Evolutionary conservation across 2,113 vertebrate genomes (phyloP).

Genomic region (Leptobrachium ailaonicum): DNA sequence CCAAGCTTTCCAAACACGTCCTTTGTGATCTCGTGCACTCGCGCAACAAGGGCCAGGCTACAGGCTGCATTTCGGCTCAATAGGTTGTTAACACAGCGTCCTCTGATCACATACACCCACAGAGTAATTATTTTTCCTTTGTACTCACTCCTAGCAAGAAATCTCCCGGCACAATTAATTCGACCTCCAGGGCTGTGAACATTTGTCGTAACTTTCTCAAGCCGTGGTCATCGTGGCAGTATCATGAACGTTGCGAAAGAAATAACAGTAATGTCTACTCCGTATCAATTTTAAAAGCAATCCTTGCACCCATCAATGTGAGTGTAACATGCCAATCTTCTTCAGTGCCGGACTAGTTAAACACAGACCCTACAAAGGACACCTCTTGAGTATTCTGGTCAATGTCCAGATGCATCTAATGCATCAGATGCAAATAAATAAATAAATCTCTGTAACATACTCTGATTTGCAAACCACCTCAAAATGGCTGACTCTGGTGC

Average conservation of each 20-base stretch:
- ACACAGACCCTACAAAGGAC: constrained; percentile 2
- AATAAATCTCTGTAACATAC: neutral
- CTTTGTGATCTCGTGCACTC: too few species aligned
- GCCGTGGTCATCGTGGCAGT: too few species aligned
- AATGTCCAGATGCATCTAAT: neutral
- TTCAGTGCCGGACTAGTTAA: neutral
- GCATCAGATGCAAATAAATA: too few species aligned
- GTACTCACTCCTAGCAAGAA: neutral
- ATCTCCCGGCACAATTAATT: too few species aligned
- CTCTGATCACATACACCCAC: neutral
- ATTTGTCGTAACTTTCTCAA: too few species aligned
- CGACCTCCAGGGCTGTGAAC: too few species aligned
- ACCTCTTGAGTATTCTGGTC: neutral
- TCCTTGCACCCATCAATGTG: too few species aligned
- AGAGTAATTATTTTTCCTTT: neutral
- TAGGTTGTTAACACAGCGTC: neutral
- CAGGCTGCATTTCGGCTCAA: neutral
- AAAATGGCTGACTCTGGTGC: too few species aligned
- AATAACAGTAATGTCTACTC: too few species aligned
- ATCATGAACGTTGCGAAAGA: too few species aligned
- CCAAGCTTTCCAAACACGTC: neutral
- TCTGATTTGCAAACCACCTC: neutral
- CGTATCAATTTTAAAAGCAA: too few species aligned
- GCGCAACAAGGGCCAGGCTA: too few species aligned
- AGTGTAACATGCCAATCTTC: neutral